Evolutionary conservation across 2,888 invertebrate genomes (phyloP).

Genomic region (Ichneumon xanthorius): DNA sequence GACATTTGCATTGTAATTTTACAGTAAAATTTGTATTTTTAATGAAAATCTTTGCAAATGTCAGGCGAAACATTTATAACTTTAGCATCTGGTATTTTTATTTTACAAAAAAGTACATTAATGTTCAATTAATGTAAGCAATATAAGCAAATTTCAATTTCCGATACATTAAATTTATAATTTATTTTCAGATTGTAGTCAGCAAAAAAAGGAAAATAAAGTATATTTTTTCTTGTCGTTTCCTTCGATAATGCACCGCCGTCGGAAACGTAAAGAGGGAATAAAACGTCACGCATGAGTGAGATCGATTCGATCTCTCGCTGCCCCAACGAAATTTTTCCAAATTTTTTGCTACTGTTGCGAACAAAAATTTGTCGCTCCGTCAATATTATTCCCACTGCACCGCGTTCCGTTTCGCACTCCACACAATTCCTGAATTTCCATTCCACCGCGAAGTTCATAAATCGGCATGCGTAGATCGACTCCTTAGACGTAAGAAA

Average conservation of each 20-base stretch:
- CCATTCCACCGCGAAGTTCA: neutral
- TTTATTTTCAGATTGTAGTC: no score
- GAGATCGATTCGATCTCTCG: conserved; percentile 36
- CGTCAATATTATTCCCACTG: neutral
- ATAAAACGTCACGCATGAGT: conserved; percentile 17
- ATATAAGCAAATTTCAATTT: no score
- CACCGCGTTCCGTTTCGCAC: neutral
- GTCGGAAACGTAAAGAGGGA: neutral
- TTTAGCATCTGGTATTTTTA: no score
- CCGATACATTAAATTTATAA: no score
- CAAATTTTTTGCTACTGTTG: neutral
- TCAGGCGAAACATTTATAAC: no score
- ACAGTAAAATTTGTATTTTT: no score
- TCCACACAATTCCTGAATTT: neutral
- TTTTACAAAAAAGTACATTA: no score
- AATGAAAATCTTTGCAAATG: no score
- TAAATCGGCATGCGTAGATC: neutral
- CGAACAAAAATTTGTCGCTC: neutral
- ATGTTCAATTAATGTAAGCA: no score
- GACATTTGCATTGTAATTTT: no score
- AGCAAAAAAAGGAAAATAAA: neutral
- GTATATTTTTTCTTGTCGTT: neutral
- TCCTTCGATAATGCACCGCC: neutral
- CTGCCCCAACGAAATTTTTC: neutral
- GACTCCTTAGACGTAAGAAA: neutral